Percentiles rank a stretch among this genome's conserved stretches.
These are phyloP conservation scores for Beaufortia kweichowensis DNA, from an alignment of 2,113 vertebrate genomes.

Conservation along the genomic window DNA sequence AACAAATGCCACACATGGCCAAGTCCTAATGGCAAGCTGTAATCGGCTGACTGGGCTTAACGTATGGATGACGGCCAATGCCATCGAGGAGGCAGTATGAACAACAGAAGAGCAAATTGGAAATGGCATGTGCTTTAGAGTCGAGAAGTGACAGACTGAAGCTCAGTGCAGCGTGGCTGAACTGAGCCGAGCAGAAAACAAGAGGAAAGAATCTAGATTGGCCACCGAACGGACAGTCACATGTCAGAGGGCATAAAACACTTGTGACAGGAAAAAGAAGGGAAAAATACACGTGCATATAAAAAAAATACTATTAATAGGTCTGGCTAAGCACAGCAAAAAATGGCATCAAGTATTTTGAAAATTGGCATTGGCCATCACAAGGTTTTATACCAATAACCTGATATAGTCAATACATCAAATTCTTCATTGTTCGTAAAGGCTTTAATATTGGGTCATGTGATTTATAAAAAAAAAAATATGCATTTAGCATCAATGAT, in stretches of 20 bases:
- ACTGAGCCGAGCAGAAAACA: constrained; percentile 42
- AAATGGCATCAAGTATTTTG: too few relatives aligned
- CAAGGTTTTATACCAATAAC: too few relatives aligned
- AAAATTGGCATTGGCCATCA: too few relatives aligned
- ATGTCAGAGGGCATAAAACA: constrained; percentile 52
- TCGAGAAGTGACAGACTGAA: constrained; percentile 43
- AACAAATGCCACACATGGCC: constrained; percentile 9
- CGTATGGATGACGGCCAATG: constrained; percentile 13
- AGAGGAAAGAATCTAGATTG: constrained; percentile 36
- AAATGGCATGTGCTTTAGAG: constrained; percentile 56
- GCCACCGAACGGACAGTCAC: constrained; percentile 47
- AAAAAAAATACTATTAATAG: neutral
- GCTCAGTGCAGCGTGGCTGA: constrained; percentile 34
- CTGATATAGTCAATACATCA: too few relatives aligned
- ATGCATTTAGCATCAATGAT: too few relatives aligned
- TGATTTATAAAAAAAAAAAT: too few relatives aligned
- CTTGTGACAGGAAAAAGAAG: constrained; percentile 13
- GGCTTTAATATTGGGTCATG: too few relatives aligned
- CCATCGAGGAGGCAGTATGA: constrained; percentile 28
- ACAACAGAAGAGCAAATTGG: constrained; percentile 55
- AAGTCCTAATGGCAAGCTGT: neutral
- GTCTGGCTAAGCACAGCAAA: too few relatives aligned
- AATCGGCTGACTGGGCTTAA: constrained; percentile 32
- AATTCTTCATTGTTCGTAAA: too few relatives aligned
- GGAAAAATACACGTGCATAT: neutral